phyloP scores from a whole-genome alignment of 2,888 invertebrate species.

The Nemoura dubitans region DNA sequence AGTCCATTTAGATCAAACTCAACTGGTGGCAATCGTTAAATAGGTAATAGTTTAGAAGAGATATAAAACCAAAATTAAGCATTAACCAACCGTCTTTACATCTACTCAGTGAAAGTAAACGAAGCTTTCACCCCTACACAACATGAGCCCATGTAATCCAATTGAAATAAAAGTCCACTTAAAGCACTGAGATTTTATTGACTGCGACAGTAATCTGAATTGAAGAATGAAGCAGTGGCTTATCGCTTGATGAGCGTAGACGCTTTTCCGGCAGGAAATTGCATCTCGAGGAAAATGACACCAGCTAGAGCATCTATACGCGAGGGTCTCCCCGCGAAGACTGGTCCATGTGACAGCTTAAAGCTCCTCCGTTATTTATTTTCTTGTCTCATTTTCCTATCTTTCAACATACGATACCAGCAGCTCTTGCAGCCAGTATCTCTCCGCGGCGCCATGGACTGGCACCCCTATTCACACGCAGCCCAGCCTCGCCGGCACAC shows the following conservation, averaged over 20 bases:
- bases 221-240: conserved; percentile 25
- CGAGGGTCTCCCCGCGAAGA: background rate
- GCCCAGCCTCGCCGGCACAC: background rate
- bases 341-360: conserved; percentile 43
- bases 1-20: background rate
- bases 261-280: conserved; percentile 45
- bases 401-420: conserved; percentile 45
- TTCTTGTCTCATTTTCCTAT: conserved; percentile 48
- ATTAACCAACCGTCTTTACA: background rate
- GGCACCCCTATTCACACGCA: background rate
- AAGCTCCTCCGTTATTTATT: conserved; percentile 46
- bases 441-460: background rate
- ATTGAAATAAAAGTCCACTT: conserved; percentile 21
- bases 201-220: conserved; percentile 28
- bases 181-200: conserved; percentile 23
- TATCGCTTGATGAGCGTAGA: conserved; percentile 26
- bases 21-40: background rate
- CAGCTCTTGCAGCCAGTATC: background rate
- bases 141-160: background rate
- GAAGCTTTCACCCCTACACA: background rate
- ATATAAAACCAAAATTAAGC: background rate
- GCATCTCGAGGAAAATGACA: conserved; percentile 40
- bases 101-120: background rate
- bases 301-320: background rate
- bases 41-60: background rate